phyloP scores from a whole-genome alignment of 2,113 vertebrate species.

The Marmota monax region DNA sequence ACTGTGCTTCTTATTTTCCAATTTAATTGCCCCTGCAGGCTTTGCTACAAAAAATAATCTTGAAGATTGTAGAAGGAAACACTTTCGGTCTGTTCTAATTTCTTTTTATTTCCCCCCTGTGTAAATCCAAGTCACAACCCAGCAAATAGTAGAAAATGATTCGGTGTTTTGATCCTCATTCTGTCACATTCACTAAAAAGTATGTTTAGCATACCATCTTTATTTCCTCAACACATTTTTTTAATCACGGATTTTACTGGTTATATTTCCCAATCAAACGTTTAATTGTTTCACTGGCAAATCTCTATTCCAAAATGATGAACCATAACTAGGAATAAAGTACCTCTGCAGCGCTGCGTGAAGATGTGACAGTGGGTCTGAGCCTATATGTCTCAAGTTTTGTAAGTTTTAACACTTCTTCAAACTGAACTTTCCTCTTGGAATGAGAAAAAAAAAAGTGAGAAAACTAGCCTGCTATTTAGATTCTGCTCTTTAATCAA shows the following conservation, averaged over 20 bases:
- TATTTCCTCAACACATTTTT: conserved; percentile 43
- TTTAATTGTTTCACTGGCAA: conserved; percentile 45
- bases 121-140: conserved; percentile 52
- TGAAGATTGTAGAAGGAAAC: conserved; percentile 48
- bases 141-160: conserved; percentile 47
- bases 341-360: not conserved
- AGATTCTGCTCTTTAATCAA: not conserved
- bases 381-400: not conserved
- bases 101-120: conserved; percentile 71
- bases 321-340: not conserved
- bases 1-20: conserved; percentile 27
- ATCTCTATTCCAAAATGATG: not conserved
- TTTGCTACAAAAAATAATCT: conserved; percentile 62
- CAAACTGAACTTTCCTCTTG: conserved; percentile 12
- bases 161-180: conserved; percentile 45
- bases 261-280: not conserved
- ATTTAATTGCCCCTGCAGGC: conserved; percentile 38
- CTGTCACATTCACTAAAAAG: not conserved
- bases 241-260: conserved; percentile 58
- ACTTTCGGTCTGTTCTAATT: conserved; percentile 59
- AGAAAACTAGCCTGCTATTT: not conserved
- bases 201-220: not conserved
- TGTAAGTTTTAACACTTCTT: not conserved
- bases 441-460: not conserved
- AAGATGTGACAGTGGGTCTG: not conserved